Base-by-base conservation (phyloP, 2,888 invertebrate species). In the Drosophila kanekoi region DNA sequence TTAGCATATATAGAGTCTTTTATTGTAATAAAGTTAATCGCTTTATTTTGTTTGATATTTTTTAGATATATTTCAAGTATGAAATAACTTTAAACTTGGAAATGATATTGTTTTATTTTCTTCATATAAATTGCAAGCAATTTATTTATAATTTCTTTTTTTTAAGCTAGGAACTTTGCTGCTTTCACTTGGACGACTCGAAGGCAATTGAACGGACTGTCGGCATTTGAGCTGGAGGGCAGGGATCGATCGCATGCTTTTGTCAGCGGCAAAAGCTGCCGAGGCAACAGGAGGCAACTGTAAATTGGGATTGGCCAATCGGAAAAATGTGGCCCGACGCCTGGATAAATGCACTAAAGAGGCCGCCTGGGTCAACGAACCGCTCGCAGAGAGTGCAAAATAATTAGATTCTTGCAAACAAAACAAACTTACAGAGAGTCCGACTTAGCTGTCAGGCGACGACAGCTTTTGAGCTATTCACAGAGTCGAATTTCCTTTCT, bases 321-420 rank as follows among this genome's bases (percentile, higher is more conserved):
- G 80, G 49, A 72, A 32, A 66, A 51, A 43, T 80, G 80, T 72
- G 54, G 64, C 37, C 56, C 10, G 33, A 4, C 47, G 58, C 59
- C 51, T 57, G 52, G 69, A 69, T 75, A 75, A 71, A 61, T 77
- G 57, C 59, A 52, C 47, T 70, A 48, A 76, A 47, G 53, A 47
- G 58, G 57, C 63, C 52, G 69, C 48, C 38, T 79, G 77, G 88
- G 88, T 84, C 83, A 88, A 79, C 77, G 83, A 88, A 83, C 88
- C 77, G 53, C 71, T 77, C 62, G 56, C 51, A 44, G 69, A 70
- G 62, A 67, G 71, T 59, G 48, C 23, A 28, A 23, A 54, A 45
- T 11, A 33, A 20, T 37, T 16, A 10, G 6, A 10, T 49, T 52
- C 45, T 58, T 48, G 38, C 72, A 83, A 86, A 74, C 81, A 87